These are phyloP conservation scores for Pseudomyrmex cubaensis DNA, from an alignment of 1,140 invertebrate species.

Conservation along the genomic window DNA sequence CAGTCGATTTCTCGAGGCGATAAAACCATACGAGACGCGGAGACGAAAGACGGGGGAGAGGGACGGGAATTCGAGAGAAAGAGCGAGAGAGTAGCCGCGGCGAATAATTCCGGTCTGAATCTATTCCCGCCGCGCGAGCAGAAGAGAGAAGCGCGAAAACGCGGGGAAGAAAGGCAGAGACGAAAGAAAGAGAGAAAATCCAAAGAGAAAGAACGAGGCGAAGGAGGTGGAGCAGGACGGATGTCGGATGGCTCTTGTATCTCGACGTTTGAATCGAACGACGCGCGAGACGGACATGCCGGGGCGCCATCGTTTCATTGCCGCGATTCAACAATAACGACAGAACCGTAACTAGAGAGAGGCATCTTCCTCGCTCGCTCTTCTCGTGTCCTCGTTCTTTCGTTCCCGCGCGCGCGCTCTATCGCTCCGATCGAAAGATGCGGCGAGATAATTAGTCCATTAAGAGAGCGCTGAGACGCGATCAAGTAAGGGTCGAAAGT, in stretches of 20 bases:
- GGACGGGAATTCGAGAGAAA: neutral
- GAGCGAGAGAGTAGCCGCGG: slow-evolving; percentile 49
- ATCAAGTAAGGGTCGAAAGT: slow-evolving; percentile 26
- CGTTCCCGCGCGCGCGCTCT: neutral
- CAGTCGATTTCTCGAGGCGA: slow-evolving; percentile 75
- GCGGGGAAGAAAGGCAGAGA: slow-evolving; percentile 11
- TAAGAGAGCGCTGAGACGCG: neutral
- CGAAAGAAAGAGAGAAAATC: slow-evolving; percentile 1
- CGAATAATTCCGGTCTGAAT: slow-evolving; percentile 72
- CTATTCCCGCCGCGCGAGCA: slow-evolving; percentile 48
- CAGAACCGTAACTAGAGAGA: slow-evolving; percentile 65
- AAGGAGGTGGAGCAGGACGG: slow-evolving; percentile 28
- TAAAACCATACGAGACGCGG: slow-evolving; percentile 65
- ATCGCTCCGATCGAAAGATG: slow-evolving; percentile 39
- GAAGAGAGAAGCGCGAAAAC: neutral
- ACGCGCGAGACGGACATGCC: slow-evolving; percentile 58
- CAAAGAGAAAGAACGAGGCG: slow-evolving; percentile 11
- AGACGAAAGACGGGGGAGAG: slow-evolving; percentile 30
- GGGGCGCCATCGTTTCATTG: slow-evolving; percentile 47
- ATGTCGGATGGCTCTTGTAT: slow-evolving; percentile 60
- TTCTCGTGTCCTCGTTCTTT: slow-evolving; percentile 5
- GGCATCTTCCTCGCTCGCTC: slow-evolving; percentile 10
- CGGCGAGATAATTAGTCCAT: slow-evolving; percentile 47
- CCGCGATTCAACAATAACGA: slow-evolving; percentile 65
- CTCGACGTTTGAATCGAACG: slow-evolving; percentile 76